These are phyloP conservation scores for Orbicella faveolata DNA, from an alignment of 64 coral and sea anemone species.

Conservation along the genomic window DNA sequence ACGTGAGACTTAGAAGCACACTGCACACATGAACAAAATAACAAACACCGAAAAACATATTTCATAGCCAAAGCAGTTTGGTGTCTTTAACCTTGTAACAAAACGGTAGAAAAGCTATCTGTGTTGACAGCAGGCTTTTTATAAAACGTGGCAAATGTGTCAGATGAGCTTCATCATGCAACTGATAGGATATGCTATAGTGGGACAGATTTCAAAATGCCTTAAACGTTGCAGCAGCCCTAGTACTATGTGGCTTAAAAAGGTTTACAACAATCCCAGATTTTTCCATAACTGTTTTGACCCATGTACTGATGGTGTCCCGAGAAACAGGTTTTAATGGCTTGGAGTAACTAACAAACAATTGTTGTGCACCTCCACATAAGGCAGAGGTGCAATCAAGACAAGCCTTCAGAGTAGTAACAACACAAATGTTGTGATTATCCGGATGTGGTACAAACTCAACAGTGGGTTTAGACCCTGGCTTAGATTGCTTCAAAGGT, in stretches of 20 bases:
- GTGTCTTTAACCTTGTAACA: too few relatives aligned
- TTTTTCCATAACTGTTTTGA: constrained; percentile 20
- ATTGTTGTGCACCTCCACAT: not conserved
- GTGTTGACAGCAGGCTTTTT: not conserved
- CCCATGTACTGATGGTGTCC: constrained; percentile 4
- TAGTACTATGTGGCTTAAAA: constrained; percentile 24
- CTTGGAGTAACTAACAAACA: not conserved
- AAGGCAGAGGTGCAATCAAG: not conserved
- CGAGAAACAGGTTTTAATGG: constrained; percentile 6
- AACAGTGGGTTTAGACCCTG: not conserved
- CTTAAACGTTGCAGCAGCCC: constrained; percentile 19
- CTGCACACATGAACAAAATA: constrained; percentile 7
- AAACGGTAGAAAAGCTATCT: not conserved
- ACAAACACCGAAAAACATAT: not conserved
- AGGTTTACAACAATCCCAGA: constrained; percentile 23
- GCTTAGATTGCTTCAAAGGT: too few relatives aligned
- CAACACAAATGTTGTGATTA: constrained; percentile 31
- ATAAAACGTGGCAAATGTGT: constrained; percentile 48
- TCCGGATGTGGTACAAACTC: constrained; percentile 2
- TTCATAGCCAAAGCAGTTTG: not conserved
- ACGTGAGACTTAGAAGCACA: constrained; percentile 20
- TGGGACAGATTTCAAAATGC: not conserved
- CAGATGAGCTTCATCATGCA: constrained; percentile 22
- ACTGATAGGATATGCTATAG: constrained; percentile 22
- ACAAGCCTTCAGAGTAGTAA: constrained; percentile 21